Base-by-base conservation (phyloP, 2,797 vertebrate species). In the Phalloptychus januarius region DNA sequence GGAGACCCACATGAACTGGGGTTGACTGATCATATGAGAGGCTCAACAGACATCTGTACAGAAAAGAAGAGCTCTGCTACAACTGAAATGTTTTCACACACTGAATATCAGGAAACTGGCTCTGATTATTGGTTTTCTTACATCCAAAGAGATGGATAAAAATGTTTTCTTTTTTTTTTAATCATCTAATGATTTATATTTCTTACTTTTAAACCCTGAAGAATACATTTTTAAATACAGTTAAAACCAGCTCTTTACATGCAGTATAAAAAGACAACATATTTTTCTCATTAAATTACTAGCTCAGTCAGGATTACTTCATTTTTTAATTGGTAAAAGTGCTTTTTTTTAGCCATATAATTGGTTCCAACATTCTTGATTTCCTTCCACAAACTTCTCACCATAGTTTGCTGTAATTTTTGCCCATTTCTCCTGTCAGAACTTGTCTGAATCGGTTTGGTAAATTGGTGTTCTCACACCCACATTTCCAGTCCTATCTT, bases 1-100 rank as follows among this genome's bases (percentile, higher is more conserved):
- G 74, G 71, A 86, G 44, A 73, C 63, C 42, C 28, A n/a, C 38
- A 82, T 45, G 42, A 89, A 83, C 80, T 83, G 83, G 46, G 76
- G 63, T 85, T 69, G 71, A 71, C 76, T 63, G 73, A 69, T 73
- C 40, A 23, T 38, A 58, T 38, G 61, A 70, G 36, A 83, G 13
- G 4, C 77, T 82, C 80, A 82, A 78, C 38, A 72, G 63, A 87
- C 77, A 45, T 50, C 65, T 82, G 58, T 76, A 87, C 74, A 87
- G 80, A 70, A 28, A 16, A n/a, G 75, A 76, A 84, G 40, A 81
- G 79, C 91, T 90, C 87, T 91, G 87, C 88, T 71, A 71, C 81
- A 25, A 78, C 73, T 31, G 28, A 45, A 74, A 71, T 46, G 79
- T 44, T 71, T 42, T 44, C 44, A 65, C 36, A 67, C 40, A 78